Evolutionary conservation across 2,888 invertebrate genomes (phyloP).

Genomic region (Apomyelois bistriatella): DNA sequence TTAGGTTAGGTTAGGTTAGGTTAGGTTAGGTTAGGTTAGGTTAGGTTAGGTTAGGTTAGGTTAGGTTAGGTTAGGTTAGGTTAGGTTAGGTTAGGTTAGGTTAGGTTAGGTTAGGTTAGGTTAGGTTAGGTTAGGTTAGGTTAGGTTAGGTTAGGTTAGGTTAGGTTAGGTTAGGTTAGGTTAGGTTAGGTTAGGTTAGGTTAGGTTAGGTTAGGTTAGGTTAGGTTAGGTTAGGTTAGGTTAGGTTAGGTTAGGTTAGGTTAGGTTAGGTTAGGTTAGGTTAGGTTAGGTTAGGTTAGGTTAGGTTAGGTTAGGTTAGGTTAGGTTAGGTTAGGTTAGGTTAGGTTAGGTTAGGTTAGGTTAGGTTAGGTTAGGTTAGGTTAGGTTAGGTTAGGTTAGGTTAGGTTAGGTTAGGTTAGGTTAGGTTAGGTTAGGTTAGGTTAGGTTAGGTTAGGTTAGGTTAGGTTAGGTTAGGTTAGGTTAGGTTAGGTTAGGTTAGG

Average conservation of each 20-base stretch:
- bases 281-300: constrained; percentile 18
- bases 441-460: constrained; percentile 8
- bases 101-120: too few species aligned
- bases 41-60: constrained; percentile 14
- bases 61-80: too few species aligned
- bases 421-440: constrained; percentile 8
- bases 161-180: too few species aligned
- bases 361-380: constrained; percentile 18
- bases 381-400: constrained; percentile 13
- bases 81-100: too few species aligned
- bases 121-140: too few species aligned
- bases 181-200: constrained; percentile 23
- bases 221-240: constrained; percentile 26
- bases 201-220: constrained; percentile 25
- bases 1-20: constrained; percentile 14
- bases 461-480: constrained; percentile 8
- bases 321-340: constrained; percentile 19
- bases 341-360: constrained; percentile 19
- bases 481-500: constrained; percentile 10
- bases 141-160: too few species aligned
- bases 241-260: too few species aligned
- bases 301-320: constrained; percentile 18
- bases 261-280: constrained; percentile 23
- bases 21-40: constrained; percentile 11
- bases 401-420: constrained; percentile 8